Evolutionary conservation across 1,140 invertebrate genomes (phyloP), one percentile per base, ranked within the genome.

Genomic region (Calephelis virginiensis): DNA sequence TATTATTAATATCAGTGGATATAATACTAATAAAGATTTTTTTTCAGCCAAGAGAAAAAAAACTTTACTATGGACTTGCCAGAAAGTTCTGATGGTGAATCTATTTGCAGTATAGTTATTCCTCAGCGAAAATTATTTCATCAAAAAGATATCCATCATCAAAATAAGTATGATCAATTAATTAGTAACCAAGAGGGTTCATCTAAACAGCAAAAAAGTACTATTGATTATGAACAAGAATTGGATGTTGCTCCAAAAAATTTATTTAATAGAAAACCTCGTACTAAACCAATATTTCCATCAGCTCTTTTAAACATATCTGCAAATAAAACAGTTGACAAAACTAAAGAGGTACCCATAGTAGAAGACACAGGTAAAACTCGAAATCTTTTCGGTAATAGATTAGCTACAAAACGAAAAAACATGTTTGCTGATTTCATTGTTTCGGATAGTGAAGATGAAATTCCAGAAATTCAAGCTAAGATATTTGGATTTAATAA

Each of bases 1-100:
- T 43, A 43, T 43, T 43, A 28, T 28, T 28, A 1, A 28, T 28
- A 28, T 28, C 2, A 43, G 40, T 43, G 40, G 8, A 40, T 49
- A 43, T 43, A 64, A 38, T 17, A 67, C 37, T 60, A 63, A 70
- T 60, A 38, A 45, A 68, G 38, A 47, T 69, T 64, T 56, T 63
- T 8, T 88, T 86, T 67, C 80, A 90, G 88, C 65, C 86, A 89
- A 76, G 83, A 83, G 72, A 86, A 86, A 13, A 77, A 82, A 61
- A 80, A 82, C 14, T 73, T 75, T 46, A 73, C 78, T n/a, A 8
- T 85, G 28, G 79, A 89, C 66, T 56, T 87, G 49, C 86, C 85
- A 67, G 85, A 91, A 8, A 91, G 83, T 65, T 89, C 86, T 74
- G 86, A 87, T 64, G 77, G 73, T 68, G 89, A 91, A 73, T 89